Evolutionary conservation across 2,888 invertebrate genomes (phyloP), one percentile per base, ranked within the genome.

Genomic region (Tridacna crocea): DNA sequence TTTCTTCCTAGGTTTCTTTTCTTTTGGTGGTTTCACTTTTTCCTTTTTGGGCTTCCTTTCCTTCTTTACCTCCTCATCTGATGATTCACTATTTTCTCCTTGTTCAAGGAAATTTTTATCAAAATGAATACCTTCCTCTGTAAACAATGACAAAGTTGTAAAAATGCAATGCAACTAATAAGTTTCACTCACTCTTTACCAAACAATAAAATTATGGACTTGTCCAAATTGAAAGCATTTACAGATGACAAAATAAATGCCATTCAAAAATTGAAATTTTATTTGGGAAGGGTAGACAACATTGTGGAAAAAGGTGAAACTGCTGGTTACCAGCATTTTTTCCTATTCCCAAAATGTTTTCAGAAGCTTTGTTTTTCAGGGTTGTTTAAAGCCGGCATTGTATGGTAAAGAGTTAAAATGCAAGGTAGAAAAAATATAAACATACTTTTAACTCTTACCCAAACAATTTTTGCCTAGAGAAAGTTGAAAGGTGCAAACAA

Each of bases 41-140:
- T 72, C 47, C 60, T 13, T 51, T 70, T 58, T 66, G 51, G 47
- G 51, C 58, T 36, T 24, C 22, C 75, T 78, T 55, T 61, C 46
- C 63, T 75, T 26, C 19, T 66, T 58, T 51, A 77, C 80, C 36
- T 80, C 83, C 22, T 60, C 66, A 13, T 79, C 76, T 55, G 77
- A 74, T 17, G 75, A 70, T 1, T 79, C 79, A 4, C 66, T 68
- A 15, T 82, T 75, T 19, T 73, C 82, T 4, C 79, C 81, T 15
- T 66, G 73, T 58, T 87, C 86, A 79, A 89, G 88, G 26, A 84
- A 76, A 19, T 81, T 24, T 75, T 84, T 72, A 78, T 91, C 89
- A 86, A 91, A 91, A 27, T 81, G 81, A 27, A 88, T 84, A 12
- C 88, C 79, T 27, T 90, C 88, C 13, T 77, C 91, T 91, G 80